Conservation (phyloP, 2,797 vertebrate species). For the Falco biarmicus region DNA sequence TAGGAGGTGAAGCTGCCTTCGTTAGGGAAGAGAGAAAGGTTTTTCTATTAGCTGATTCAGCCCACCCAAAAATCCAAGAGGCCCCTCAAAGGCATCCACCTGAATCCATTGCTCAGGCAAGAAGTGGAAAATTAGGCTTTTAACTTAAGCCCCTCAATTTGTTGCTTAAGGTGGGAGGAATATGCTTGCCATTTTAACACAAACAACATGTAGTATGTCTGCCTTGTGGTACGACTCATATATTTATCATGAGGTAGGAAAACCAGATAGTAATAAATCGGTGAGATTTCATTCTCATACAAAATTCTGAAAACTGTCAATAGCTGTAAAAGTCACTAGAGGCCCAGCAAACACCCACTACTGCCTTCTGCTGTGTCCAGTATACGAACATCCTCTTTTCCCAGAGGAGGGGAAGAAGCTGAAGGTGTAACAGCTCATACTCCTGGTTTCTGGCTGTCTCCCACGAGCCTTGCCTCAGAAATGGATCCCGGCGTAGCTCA, state of each 20-base stretch:
- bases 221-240: background rate
- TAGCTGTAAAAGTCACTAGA: background rate
- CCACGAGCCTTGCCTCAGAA: background rate
- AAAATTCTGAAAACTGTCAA: background rate
- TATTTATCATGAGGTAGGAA: background rate
- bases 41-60: background rate
- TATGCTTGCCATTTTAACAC: background rate
- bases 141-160: background rate
- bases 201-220: background rate
- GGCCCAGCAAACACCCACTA: background rate
- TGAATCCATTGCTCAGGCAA: background rate
- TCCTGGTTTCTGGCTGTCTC: background rate
- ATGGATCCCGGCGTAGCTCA: fast-evolving
- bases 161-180: background rate
- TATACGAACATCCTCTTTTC: background rate
- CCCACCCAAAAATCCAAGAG: background rate
- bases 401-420: background rate
- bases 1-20: background rate
- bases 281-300: background rate
- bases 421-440: background rate
- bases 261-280: background rate
- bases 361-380: background rate
- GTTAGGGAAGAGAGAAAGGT: background rate
- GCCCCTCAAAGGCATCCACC: background rate
- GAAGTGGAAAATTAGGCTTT: background rate